Percentiles rank a stretch among this genome's conserved stretches.
phyloP scores from a whole-genome alignment of 2,113 vertebrate genomes.

The Pleuronectes platessa region DNA sequence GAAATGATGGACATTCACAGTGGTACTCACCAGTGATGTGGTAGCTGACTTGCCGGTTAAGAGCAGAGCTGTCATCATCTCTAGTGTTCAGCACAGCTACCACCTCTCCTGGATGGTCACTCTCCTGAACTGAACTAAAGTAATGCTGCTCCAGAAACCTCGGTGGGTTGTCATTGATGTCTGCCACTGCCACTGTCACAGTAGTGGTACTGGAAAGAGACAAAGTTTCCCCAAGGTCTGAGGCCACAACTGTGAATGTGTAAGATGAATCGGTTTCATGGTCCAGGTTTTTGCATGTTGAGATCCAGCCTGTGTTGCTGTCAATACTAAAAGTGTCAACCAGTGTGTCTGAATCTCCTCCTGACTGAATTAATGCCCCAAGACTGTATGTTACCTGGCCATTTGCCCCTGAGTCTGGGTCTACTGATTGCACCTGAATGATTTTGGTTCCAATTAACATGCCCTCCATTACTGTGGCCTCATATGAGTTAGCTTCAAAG shows the following conservation, averaged over 20 bases:
- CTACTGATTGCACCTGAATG: slow-evolving; percentile 89
- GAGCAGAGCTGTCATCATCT: slow-evolving; percentile 91
- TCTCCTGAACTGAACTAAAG: slow-evolving; percentile 90
- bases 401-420: slow-evolving; percentile 91
- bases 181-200: slow-evolving; percentile 90
- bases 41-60: slow-evolving; percentile 96
- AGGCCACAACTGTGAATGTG: slow-evolving; percentile 91
- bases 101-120: slow-evolving; percentile 93
- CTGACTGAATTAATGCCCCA: slow-evolving; percentile 73
- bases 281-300: slow-evolving; percentile 90
- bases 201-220: slow-evolving; percentile 89
- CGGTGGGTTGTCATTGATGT: slow-evolving; percentile 94
- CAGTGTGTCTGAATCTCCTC: slow-evolving; percentile 81
- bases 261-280: slow-evolving; percentile 90
- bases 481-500: slow-evolving; percentile 89
- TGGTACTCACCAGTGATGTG: slow-evolving; percentile 93
- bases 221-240: slow-evolving; percentile 90
- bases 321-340: slow-evolving; percentile 88
- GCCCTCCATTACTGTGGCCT: slow-evolving; percentile 92
- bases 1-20: background rate
- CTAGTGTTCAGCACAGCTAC: slow-evolving; percentile 94
- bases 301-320: slow-evolving; percentile 95
- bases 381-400: slow-evolving; percentile 94
- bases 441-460: slow-evolving; percentile 91
- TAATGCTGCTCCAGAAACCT: slow-evolving; percentile 90